Percentiles rank a stretch among this genome's conserved stretches.
Conservation (phyloP, 2,888 invertebrate genomes). For the Sceliomorpha sp. region DNA sequence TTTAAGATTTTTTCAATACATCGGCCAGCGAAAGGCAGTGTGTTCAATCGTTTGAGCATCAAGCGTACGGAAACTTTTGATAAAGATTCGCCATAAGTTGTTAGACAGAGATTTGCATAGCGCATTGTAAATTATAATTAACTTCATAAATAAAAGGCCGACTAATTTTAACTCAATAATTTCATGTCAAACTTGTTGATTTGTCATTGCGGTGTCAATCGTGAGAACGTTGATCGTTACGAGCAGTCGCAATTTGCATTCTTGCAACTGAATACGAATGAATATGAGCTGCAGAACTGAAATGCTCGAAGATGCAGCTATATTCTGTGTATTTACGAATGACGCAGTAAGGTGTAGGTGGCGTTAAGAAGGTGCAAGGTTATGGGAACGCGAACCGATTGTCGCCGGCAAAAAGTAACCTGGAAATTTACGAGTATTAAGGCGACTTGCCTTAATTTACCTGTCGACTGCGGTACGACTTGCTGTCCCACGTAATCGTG, state of each 20-base stretch:
- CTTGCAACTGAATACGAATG: background rate
- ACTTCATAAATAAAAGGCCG: too few relatives aligned
- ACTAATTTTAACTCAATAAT: too few relatives aligned
- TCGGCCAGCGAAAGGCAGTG: too few relatives aligned
- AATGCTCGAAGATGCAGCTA: constrained; percentile 7
- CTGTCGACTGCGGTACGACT: constrained; percentile 3
- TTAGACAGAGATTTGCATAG: too few relatives aligned
- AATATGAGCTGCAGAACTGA: background rate
- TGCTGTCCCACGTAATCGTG: constrained; percentile 28
- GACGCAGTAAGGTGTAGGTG: constrained; percentile 28
- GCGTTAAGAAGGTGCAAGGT: constrained; percentile 25
- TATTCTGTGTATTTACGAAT: constrained; percentile 12
- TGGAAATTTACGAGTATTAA: constrained; percentile 16
- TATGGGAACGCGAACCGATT: constrained; percentile 27
- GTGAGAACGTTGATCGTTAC: too few relatives aligned
- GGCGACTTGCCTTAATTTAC: constrained; percentile 22
- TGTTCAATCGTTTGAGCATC: too few relatives aligned
- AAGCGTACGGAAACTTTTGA: too few relatives aligned
- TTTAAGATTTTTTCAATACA: constrained; percentile 2
- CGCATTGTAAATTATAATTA: too few relatives aligned
- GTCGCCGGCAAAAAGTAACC: constrained; percentile 1
- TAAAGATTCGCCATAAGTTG: too few relatives aligned
- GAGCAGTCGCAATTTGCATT: constrained; percentile 1
- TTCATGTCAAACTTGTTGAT: background rate
- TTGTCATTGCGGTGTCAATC: constrained; percentile 5